Percentiles rank a stretch among this genome's conserved stretches.
These are phyloP conservation scores for Stenoptilia bipunctidactyla DNA, from an alignment of 2,888 invertebrate species.

Conservation along the genomic window DNA sequence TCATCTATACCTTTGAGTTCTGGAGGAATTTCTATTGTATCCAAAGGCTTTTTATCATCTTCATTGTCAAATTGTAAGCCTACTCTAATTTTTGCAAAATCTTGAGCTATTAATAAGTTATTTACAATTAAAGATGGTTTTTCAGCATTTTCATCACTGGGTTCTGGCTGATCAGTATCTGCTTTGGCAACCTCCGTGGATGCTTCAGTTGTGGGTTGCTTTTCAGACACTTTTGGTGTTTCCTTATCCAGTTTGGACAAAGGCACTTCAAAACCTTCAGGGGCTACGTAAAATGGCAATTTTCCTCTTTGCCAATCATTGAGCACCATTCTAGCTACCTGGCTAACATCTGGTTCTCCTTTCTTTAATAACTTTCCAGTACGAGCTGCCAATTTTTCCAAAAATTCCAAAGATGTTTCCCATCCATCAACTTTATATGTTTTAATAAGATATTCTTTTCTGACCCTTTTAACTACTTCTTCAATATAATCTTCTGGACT, in stretches of 20 bases:
- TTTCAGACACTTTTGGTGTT: constrained; percentile 15
- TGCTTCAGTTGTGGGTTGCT: constrained; percentile 20
- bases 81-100: constrained; percentile 85
- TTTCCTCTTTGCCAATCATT: constrained; percentile 99
- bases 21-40: constrained; percentile 53
- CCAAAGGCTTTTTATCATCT: constrained; percentile 74
- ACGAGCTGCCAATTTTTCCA: constrained; percentile 89
- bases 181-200: constrained; percentile 23
- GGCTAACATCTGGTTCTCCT: constrained; percentile 94
- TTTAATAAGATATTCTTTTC: constrained; percentile 88
- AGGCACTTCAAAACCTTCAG: constrained; percentile 84
- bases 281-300: constrained; percentile 92
- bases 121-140: constrained; percentile 44
- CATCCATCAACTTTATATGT: constrained; percentile 91
- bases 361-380: constrained; percentile 94
- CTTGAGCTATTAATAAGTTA: constrained; percentile 77
- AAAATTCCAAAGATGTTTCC: constrained; percentile 86
- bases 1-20: constrained; percentile 58
- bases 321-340: constrained; percentile 92
- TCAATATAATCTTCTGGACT: constrained; percentile 96
- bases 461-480: constrained; percentile 87
- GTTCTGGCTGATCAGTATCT: constrained; percentile 34
- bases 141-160: constrained; percentile 26
- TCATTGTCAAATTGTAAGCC: constrained; percentile 76
- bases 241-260: constrained; percentile 50